Conservation (phyloP, 2,888 invertebrate genomes). For the Periphyllus acericola region DNA sequence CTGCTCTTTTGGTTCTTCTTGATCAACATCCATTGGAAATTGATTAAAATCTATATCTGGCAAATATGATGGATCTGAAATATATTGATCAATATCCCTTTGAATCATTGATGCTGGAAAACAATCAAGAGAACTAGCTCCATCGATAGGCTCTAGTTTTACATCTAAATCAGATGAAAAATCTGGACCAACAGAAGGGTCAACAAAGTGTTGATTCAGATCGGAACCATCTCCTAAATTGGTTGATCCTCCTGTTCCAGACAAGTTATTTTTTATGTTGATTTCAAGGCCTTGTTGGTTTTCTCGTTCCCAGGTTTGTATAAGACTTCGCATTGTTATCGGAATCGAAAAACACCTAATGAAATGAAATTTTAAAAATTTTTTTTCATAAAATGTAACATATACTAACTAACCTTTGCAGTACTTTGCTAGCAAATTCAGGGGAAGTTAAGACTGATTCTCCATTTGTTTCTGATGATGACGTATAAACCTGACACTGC, state of each 20-base stretch:
- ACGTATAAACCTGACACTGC: constrained; percentile 80
- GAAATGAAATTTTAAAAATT: background rate
- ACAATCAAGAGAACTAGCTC: constrained; percentile 56
- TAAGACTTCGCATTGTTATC: constrained; percentile 84
- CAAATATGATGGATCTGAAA: constrained; percentile 55
- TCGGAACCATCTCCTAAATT: constrained; percentile 54
- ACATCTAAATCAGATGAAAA: constrained; percentile 59
- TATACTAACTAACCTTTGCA: constrained; percentile 74
- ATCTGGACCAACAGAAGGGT: constrained; percentile 55
- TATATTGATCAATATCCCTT: constrained; percentile 54
- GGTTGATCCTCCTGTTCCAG: constrained; percentile 57
- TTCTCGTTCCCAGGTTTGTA: constrained; percentile 87
- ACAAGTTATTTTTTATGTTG: constrained; percentile 52
- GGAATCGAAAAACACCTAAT: constrained; percentile 87
- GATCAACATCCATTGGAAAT: constrained; percentile 60
- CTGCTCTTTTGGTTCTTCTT: constrained; percentile 60
- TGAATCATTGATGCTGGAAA: constrained; percentile 59
- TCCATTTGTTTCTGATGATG: constrained; percentile 70
- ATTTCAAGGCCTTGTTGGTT: constrained; percentile 64
- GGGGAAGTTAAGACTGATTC: constrained; percentile 67
- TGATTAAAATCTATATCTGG: constrained; percentile 60
- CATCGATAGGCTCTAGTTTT: constrained; percentile 55
- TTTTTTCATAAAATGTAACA: constrained; percentile 1
- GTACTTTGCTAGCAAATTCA: constrained; percentile 74
- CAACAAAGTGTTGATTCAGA: constrained; percentile 53